These are phyloP conservation scores for Ceratina australensis DNA, from an alignment of 1,140 invertebrate species.

Conservation along the genomic window DNA sequence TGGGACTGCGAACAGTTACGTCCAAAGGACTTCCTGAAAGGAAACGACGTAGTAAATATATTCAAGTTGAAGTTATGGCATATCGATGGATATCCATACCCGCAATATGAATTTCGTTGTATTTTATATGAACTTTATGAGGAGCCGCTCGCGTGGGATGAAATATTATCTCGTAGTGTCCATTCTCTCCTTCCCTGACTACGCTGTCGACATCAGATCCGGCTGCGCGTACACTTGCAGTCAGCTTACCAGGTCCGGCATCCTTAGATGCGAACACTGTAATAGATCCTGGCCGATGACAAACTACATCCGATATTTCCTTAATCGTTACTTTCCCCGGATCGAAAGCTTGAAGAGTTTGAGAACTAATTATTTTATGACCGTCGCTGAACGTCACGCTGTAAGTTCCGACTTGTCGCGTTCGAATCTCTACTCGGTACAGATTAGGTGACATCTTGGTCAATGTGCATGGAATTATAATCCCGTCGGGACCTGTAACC, in stretches of 20 bases:
- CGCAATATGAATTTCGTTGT: constrained; percentile 76
- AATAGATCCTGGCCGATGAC: constrained; percentile 90
- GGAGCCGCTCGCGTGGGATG: constrained; percentile 90
- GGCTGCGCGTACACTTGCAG: constrained; percentile 88
- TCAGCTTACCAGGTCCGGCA: constrained; percentile 91
- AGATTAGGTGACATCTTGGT: constrained; percentile 79
- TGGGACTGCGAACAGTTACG: constrained; percentile 97
- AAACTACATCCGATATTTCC: constrained; percentile 89
- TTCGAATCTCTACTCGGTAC: constrained; percentile 81
- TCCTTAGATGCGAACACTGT: constrained; percentile 85
- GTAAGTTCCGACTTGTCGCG: constrained; percentile 83
- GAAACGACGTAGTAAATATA: not conserved
- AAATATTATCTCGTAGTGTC: constrained; percentile 90
- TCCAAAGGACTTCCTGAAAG: constrained; percentile 91
- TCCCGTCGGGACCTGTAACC: constrained; percentile 82
- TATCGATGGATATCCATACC: constrained; percentile 53
- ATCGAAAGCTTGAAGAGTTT: constrained; percentile 92
- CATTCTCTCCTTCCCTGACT: constrained; percentile 85
- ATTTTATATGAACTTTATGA: constrained; percentile 85
- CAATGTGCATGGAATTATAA: constrained; percentile 79
- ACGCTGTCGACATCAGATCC: constrained; percentile 90
- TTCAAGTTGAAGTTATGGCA: not conserved
- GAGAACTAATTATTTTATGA: constrained; percentile 81
- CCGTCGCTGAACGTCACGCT: constrained; percentile 81
- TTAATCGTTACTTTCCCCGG: constrained; percentile 88